Base-by-base conservation (phyloP, 1,140 invertebrate species). In the Saccostrea cuccullata region DNA sequence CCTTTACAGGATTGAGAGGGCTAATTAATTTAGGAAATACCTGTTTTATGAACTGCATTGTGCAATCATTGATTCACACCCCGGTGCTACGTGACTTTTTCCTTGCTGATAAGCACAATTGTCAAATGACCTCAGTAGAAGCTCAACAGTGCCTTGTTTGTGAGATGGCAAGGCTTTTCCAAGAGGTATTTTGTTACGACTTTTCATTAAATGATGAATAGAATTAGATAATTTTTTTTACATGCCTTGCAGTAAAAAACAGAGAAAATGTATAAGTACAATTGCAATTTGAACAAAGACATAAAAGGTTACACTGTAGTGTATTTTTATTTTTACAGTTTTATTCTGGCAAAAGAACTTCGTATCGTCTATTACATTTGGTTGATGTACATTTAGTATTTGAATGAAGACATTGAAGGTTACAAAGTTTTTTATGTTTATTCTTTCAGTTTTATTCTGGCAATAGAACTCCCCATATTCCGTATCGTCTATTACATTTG, bases 21-120 rank as follows among this genome's bases (percentile, higher is more conserved):
- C 96, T 99, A 36, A 97, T 99, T 90, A 99, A 99, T 95, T 95
- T 99, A 91, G 98, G 99, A n/a, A 98, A 98, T 90, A 99, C 99
- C 0, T 99, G 99, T 95, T 99, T 99, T 94, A 99, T 99, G 98
- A 99, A 99, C 95, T 98, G 98, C 93, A 99, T 99, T 93, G 97
- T 99, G 12, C 99, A 99, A 96, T 97, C 98, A 1, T 94, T 99
- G 87, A 98, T 98, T 82, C 98, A 99, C 93, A 99, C 98, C 9
- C 98, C 98, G 1, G 95, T 99, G 26, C 95, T 99, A 86, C 95
- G 98, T 90, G 98, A 99, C 94, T 99, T 98, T 95, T 99, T 99
- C 94, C 96, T 99, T 89, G 97, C 98, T 70, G 98, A 99, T 95
- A 96, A 97, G 91, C 98, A 99, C 94, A 91, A 91, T 67, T 95